phyloP scores from a whole-genome alignment of 2,113 vertebrate genomes.

The Platichthys stellatus region DNA sequence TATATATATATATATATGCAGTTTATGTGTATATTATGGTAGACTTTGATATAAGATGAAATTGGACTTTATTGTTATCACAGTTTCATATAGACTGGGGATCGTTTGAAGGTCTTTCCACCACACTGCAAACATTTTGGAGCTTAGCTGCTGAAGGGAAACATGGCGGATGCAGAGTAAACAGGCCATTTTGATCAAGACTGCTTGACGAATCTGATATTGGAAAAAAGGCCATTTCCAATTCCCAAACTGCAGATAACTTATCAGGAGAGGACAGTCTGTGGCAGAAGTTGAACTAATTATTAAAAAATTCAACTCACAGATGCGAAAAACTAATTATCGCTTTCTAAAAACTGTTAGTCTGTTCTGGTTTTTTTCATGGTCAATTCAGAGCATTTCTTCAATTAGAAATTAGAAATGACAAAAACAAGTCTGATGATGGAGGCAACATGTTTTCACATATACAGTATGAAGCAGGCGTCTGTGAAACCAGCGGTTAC shows the following conservation, averaged over 20 bases:
- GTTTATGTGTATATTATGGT: background rate
- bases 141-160: slow-evolving; percentile 4
- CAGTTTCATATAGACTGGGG: slow-evolving; percentile 10
- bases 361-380: too few species aligned
- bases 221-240: background rate
- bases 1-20: background rate
- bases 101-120: slow-evolving; percentile 15
- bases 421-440: too few species aligned
- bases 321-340: background rate
- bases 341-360: too few species aligned
- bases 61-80: background rate
- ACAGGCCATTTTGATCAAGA: slow-evolving; percentile 43
- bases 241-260: slow-evolving; percentile 2
- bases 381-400: background rate
- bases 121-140: slow-evolving; percentile 5
- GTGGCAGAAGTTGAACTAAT: background rate
- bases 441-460: background rate
- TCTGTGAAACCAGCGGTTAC: too few species aligned
- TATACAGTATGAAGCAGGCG: too few species aligned
- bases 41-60: slow-evolving; percentile 19
- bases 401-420: slow-evolving; percentile 2
- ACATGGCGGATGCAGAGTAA: background rate
- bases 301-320: background rate
- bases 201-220: slow-evolving; percentile 20
- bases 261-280: slow-evolving; percentile 1